Evolutionary conservation across 2,113 vertebrate genomes (phyloP).

Genomic region (Onychostruthus taczanowskii): DNA sequence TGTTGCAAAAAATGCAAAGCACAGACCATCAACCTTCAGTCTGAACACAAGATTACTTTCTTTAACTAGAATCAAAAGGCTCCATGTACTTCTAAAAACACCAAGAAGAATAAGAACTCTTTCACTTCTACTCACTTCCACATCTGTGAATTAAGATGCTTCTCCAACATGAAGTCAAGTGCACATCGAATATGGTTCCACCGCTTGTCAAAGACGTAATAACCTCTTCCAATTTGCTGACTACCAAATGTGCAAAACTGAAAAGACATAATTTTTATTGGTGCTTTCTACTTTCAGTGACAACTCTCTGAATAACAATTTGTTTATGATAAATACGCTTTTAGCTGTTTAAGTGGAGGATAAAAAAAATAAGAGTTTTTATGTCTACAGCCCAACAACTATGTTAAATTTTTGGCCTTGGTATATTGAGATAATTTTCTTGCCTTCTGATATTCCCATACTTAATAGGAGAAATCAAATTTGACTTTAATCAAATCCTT

Average conservation of each 20-base stretch:
- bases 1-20: background rate
- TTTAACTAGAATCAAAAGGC: background rate
- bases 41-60: background rate
- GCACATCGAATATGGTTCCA: slow-evolving; percentile 93
- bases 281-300: background rate
- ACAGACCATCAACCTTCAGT: background rate
- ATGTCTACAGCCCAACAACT: background rate
- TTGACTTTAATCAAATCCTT: background rate
- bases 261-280: slow-evolving; percentile 32
- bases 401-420: background rate
- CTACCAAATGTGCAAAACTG: slow-evolving; percentile 98
- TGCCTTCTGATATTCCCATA: background rate
- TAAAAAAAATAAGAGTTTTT: background rate
- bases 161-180: slow-evolving; percentile 94
- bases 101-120: background rate
- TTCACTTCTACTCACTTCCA: slow-evolving; percentile 89
- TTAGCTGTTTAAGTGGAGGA: background rate
- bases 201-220: slow-evolving; percentile 91
- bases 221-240: slow-evolving; percentile 92
- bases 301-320: background rate
- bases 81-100: background rate
- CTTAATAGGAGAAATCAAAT: background rate
- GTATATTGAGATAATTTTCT: background rate
- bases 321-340: background rate
- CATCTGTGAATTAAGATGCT: slow-evolving; percentile 94